phyloP scores from a whole-genome alignment of 2,113 vertebrate species.

The Machaerirhynchus nigripectus region DNA sequence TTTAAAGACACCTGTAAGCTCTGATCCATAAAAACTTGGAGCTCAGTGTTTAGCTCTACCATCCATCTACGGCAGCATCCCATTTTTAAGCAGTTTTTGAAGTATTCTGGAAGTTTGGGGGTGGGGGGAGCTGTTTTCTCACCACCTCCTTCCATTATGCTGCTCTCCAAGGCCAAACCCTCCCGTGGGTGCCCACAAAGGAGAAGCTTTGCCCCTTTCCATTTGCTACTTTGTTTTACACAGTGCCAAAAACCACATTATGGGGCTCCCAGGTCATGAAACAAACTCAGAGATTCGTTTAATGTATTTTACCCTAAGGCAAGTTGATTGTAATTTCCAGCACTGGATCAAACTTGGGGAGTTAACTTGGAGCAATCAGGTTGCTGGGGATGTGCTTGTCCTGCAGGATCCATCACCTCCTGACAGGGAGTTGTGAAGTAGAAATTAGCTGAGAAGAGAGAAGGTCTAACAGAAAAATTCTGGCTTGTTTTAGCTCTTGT shows the following conservation, averaged over 20 bases:
- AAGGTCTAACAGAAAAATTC: not conserved
- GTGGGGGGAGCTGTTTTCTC: not conserved
- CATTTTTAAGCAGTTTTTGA: not conserved
- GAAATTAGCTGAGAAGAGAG: not conserved
- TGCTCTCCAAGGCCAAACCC: not conserved
- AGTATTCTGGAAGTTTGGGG: not conserved
- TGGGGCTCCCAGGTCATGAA: not conserved
- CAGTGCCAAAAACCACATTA: constrained; percentile 25
- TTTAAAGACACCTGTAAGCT: not conserved
- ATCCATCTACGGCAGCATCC: not conserved
- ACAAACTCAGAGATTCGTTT: not conserved
- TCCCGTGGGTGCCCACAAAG: not conserved
- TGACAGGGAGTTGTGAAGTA: not conserved
- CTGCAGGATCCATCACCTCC: not conserved
- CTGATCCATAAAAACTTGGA: not conserved
- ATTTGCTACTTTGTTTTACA: not conserved
- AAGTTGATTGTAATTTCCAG: not conserved
- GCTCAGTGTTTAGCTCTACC: not conserved
- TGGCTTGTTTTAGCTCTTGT: not conserved
- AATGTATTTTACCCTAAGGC: constrained; percentile 34
- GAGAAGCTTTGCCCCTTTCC: not conserved
- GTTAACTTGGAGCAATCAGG: not conserved
- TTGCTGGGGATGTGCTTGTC: not conserved
- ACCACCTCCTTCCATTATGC: not conserved
- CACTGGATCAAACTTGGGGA: not conserved